Conservation (phyloP, 2,888 invertebrate genomes). For the Synergus laeviventris region DNA sequence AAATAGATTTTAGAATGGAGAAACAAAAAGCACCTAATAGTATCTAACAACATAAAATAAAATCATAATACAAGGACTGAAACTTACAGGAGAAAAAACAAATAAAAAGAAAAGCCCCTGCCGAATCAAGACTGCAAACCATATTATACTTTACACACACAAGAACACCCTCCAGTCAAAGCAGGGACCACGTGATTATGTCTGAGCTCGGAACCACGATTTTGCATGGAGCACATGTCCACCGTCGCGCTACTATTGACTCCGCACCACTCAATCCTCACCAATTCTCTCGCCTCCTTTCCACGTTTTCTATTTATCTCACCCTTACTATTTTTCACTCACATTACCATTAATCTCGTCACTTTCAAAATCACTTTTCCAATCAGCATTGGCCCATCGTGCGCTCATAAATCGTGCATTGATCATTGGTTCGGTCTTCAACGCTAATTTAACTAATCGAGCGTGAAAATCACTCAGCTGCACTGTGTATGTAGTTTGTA, state of each 20-base stretch:
- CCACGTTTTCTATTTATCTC: slow-evolving; percentile 18
- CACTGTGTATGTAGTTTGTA: slow-evolving; percentile 30
- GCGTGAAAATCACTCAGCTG: slow-evolving; percentile 31
- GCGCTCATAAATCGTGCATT: slow-evolving; percentile 37
- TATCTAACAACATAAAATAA: background rate
- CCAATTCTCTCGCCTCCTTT: slow-evolving; percentile 37
- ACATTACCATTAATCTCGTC: slow-evolving; percentile 22
- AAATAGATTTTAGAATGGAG: slow-evolving; percentile 22
- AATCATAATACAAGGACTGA: slow-evolving; percentile 40
- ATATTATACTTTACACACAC: slow-evolving; percentile 60
- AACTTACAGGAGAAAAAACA: slow-evolving; percentile 39
- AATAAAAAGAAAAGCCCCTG: background rate
- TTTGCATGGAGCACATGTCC: slow-evolving; percentile 87
- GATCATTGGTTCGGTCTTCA: slow-evolving; percentile 37
- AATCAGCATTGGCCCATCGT: slow-evolving; percentile 28
- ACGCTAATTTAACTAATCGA: slow-evolving; percentile 37
- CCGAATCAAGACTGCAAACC: background rate
- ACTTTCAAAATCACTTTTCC: slow-evolving; percentile 29
- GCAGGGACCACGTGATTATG: slow-evolving; percentile 84
- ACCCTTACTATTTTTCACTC: background rate
- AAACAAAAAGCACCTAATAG: slow-evolving; percentile 1
- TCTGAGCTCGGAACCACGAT: slow-evolving; percentile 83
- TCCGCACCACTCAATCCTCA: slow-evolving; percentile 65
- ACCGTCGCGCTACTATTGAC: slow-evolving; percentile 78
- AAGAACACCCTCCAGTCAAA: slow-evolving; percentile 75